Conservation (phyloP, 2,888 invertebrate species). For the Dioctria linearis region DNA sequence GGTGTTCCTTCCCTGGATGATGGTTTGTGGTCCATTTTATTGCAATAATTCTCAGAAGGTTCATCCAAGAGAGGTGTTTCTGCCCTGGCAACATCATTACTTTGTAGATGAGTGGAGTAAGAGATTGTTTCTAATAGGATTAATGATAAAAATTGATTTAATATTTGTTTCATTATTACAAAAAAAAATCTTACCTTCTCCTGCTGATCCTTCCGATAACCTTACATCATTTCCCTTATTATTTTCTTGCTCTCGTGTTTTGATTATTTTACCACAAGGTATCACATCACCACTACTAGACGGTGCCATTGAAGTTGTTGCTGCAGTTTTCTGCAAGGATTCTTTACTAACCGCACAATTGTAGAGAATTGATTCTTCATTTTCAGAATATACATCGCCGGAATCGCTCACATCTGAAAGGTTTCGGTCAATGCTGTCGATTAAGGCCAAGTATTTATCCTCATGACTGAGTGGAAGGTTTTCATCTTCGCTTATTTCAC, state of each 20-base stretch:
- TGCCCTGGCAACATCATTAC: too few species aligned
- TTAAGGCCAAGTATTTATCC: slow-evolving; percentile 5
- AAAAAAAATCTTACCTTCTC: background rate
- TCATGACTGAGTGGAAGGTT: background rate
- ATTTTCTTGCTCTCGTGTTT: too few species aligned
- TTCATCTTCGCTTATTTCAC: background rate
- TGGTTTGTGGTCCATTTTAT: too few species aligned
- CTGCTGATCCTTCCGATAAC: background rate
- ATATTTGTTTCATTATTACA: background rate
- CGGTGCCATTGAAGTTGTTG: too few species aligned
- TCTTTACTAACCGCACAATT: background rate
- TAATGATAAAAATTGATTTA: too few species aligned
- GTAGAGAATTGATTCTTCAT: background rate
- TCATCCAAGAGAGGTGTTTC: too few species aligned
- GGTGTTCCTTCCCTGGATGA: too few species aligned
- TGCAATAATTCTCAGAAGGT: too few species aligned
- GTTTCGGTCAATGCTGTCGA: background rate
- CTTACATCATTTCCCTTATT: background rate
- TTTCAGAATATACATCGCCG: background rate
- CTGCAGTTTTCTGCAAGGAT: background rate
- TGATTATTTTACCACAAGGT: too few species aligned
- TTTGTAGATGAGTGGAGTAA: too few species aligned
- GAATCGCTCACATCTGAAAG: background rate
- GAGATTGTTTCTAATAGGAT: too few species aligned
- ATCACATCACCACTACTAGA: too few species aligned